A percentile compares a stretch with the other conserved stretches of the same genome.
Conservation (phyloP, 1,140 invertebrate genomes). For the Batillaria attramentaria region DNA sequence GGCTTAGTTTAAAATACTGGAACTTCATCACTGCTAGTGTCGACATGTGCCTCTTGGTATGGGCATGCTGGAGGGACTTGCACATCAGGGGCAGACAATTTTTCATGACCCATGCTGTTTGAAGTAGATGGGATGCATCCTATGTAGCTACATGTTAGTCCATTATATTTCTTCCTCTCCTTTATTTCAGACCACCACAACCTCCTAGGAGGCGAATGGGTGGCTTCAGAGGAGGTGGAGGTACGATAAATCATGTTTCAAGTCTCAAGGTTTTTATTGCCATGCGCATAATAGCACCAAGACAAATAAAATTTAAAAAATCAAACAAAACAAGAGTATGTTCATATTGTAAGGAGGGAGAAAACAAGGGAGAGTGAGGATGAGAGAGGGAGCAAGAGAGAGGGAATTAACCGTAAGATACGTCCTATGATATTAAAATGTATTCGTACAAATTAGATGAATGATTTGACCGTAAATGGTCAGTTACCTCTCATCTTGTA, state of each 20-base stretch:
- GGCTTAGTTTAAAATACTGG: no score
- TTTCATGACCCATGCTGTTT: background rate
- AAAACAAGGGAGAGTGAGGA: no score
- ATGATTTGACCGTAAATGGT: background rate
- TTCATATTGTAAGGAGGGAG: no score
- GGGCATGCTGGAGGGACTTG: no score
- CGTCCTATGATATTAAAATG: background rate
- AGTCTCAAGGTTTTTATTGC: conserved; percentile 12
- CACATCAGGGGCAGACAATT: background rate
- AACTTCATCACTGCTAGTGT: background rate
- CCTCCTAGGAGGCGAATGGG: conserved; percentile 57
- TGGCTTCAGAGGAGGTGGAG: conserved; percentile 55
- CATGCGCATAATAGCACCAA: background rate
- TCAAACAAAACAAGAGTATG: no score
- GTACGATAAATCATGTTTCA: conserved; percentile 38
- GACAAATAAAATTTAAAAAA: background rate
- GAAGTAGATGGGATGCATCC: background rate
- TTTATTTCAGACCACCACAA: conserved; percentile 39
- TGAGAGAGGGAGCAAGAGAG: no score
- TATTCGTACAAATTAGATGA: background rate
- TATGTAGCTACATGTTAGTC: background rate
- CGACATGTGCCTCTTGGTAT: background rate
- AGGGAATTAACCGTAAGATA: background rate
- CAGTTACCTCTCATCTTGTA: background rate
- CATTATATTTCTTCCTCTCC: background rate